These are phyloP conservation scores for Noctua comes DNA, from an alignment of 2,888 invertebrate species.

Conservation along the genomic window DNA sequence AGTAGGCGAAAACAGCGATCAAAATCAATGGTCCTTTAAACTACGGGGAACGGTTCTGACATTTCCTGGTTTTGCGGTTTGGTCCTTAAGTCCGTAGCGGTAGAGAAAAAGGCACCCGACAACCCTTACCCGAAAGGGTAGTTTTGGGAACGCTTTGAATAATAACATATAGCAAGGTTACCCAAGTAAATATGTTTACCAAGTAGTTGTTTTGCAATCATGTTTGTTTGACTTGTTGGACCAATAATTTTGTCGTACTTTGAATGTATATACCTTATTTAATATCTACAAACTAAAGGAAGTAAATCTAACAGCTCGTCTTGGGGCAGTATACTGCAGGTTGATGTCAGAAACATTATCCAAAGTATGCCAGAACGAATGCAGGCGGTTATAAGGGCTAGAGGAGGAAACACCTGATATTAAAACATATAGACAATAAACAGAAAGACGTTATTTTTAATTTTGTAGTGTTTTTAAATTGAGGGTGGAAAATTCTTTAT, in stretches of 20 bases:
- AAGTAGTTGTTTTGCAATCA: neutral
- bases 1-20: neutral
- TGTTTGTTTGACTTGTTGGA: neutral
- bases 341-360: no score
- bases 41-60: conserved; percentile 7
- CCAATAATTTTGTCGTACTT: neutral
- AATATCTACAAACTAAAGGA: no score
- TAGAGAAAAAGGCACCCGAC: conserved; percentile 13
- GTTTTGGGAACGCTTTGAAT: conserved; percentile 24
- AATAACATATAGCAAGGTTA: conserved; percentile 10
- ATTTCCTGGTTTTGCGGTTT: conserved; percentile 31
- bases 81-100: conserved; percentile 7
- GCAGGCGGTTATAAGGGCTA: no score
- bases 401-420: no score
- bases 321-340: no score
- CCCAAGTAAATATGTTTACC: neutral
- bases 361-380: no score
- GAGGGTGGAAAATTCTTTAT: no score
- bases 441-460: no score
- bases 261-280: neutral
- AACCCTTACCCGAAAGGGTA: conserved; percentile 8
- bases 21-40: conserved; percentile 27
- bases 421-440: no score
- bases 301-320: no score
- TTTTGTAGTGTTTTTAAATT: no score